phyloP scores from a whole-genome alignment of 2,888 invertebrate species.

The Lobophora halterata region DNA sequence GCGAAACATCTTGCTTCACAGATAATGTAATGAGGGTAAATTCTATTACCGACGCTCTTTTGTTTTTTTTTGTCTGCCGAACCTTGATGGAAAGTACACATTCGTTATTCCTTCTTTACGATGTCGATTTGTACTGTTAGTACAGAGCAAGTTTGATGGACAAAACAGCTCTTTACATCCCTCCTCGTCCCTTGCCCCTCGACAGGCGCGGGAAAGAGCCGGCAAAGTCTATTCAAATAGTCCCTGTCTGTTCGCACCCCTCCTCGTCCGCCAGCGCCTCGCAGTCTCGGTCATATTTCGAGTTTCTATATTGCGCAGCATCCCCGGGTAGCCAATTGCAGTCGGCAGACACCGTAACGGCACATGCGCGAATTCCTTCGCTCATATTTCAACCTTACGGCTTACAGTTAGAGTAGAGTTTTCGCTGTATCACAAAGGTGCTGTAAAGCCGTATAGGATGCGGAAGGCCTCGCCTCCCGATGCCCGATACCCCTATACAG shows the following conservation, averaged over 20 bases:
- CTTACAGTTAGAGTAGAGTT: slow-evolving; percentile 29
- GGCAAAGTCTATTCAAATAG: slow-evolving; percentile 77
- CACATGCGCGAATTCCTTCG: slow-evolving; percentile 36
- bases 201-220: slow-evolving; percentile 61
- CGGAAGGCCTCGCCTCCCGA: slow-evolving; percentile 58
- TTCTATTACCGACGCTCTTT: slow-evolving; percentile 72
- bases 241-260: slow-evolving; percentile 75
- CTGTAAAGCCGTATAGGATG: slow-evolving; percentile 43
- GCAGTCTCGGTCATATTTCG: slow-evolving; percentile 81
- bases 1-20: slow-evolving; percentile 57
- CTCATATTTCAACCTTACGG: slow-evolving; percentile 38
- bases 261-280: slow-evolving; percentile 75
- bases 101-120: slow-evolving; percentile 70
- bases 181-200: slow-evolving; percentile 39
- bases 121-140: slow-evolving; percentile 75
- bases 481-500: slow-evolving; percentile 77
- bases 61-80: slow-evolving; percentile 53
- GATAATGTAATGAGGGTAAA: slow-evolving; percentile 72
- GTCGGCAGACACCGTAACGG: slow-evolving; percentile 71
- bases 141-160: slow-evolving; percentile 64
- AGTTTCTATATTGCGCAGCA: slow-evolving; percentile 82
- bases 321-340: slow-evolving; percentile 78
- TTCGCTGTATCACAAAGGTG: slow-evolving; percentile 16
- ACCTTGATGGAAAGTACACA: slow-evolving; percentile 70
- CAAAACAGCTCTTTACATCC: slow-evolving; percentile 66